phyloP scores from a whole-genome alignment of 2,113 vertebrate species.

The Psophia crepitans region DNA sequence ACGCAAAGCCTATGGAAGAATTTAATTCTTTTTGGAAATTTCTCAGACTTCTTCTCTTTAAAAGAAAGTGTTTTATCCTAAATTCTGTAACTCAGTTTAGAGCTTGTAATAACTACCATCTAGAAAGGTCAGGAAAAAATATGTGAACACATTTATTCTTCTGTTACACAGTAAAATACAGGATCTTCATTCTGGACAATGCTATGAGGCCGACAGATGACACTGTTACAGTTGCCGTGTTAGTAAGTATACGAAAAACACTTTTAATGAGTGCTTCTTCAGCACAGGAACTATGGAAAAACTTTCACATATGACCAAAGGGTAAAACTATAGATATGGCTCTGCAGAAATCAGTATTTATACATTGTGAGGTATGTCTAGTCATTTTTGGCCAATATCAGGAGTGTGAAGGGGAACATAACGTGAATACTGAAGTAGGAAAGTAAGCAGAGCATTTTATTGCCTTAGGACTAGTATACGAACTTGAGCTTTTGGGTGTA shows the following conservation, averaged over 20 bases:
- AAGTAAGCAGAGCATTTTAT: not conserved
- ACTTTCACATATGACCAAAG: not conserved
- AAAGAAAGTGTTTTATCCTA: not conserved
- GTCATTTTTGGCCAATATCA: not conserved
- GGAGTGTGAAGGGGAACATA: fast-evolving
- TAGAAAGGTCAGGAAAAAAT: not conserved
- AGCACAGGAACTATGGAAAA: not conserved
- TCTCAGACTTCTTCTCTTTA: not conserved
- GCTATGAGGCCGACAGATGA: conserved; percentile 63
- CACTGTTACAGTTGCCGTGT: conserved; percentile 46
- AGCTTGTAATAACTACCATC: not conserved
- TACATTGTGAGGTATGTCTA: not conserved
- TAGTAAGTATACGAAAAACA: conserved; percentile 46
- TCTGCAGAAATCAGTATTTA: not conserved
- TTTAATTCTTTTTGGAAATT: not conserved
- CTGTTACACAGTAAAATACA: conserved; percentile 62
- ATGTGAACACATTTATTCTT: not conserved
- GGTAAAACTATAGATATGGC: not conserved
- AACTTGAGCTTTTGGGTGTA: not conserved
- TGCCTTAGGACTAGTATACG: not conserved
- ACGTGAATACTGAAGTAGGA: not conserved
- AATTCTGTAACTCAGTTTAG: not conserved
- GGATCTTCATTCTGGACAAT: conserved; percentile 72
- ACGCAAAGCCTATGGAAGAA: not conserved
- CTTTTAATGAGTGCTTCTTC: not conserved